These are phyloP conservation scores for Hystrix brachyura DNA, from an alignment of 2,113 vertebrate genomes.

Conservation along the genomic window DNA sequence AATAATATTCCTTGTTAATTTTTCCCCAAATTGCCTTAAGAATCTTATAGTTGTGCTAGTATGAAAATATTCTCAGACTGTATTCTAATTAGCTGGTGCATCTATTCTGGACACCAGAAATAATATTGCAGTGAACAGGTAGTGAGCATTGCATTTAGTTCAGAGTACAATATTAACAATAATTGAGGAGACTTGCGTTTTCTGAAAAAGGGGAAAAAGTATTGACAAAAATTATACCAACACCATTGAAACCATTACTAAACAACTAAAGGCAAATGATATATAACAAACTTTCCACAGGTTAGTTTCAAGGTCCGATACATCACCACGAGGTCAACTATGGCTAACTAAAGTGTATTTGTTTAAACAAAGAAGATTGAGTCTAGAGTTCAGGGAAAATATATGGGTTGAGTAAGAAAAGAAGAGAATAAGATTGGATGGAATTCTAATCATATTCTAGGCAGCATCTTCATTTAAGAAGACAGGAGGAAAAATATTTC, in stretches of 20 bases:
- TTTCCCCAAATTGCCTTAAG: neutral
- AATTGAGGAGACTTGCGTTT: neutral
- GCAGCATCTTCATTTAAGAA: neutral
- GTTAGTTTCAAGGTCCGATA: neutral
- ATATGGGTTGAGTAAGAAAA: neutral
- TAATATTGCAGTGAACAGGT: neutral
- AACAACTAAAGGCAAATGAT: neutral
- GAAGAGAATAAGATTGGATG: neutral
- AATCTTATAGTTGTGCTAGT: neutral
- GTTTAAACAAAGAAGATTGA: neutral
- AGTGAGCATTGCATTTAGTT: neutral
- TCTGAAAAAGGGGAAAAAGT: neutral
- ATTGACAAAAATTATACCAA: neutral
- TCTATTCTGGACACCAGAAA: neutral
- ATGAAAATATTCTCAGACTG: neutral
- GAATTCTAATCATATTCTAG: neutral
- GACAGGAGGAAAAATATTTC: neutral
- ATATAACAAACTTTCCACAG: neutral
- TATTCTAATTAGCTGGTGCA: neutral
- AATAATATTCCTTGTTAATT: slow-evolving; percentile 16
- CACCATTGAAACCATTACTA: neutral
- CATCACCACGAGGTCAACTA: neutral
- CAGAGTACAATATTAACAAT: neutral
- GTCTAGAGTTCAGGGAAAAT: neutral
- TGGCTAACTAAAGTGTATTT: neutral